Evolutionary conservation across 1,140 invertebrate species (phyloP), one percentile per base, ranked within the genome.

Genomic region (Chymomyza costata): DNA sequence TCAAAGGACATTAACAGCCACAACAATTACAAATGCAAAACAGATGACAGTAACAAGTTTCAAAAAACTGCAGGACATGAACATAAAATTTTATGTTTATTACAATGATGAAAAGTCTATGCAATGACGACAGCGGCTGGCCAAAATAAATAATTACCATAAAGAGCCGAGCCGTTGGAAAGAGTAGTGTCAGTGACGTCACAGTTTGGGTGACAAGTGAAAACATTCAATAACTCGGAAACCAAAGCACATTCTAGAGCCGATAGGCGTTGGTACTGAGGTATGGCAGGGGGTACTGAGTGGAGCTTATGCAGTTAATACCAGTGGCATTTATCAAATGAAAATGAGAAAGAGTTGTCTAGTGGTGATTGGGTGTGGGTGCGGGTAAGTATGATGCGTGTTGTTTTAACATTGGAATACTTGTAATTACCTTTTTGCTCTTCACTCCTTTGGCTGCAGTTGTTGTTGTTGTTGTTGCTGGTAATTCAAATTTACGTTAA

Each of bases 401-500:
- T 57, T 61, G 46, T 61, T 61, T 61, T 19, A 48, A 48, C 44
- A 58, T 53, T 74, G 47, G 56, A 57, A 58, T 63, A 48, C 53
- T 66, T 82, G 62, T 63, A 81, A 74, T 73, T 80, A 59, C 63
- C 54, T 65, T 71, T 55, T 52, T 49, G 43, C 43, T 61, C 67
- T 60, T 5, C 21, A 3, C 3, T 25, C 21, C 21, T 3, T 25
- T 25, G n/a, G 21, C 21, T 21, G 15, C 35, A 35, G 34, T 48
- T 48, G 34, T 32, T 48, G 34, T 38, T 54, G 34, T 52, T 32
- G 37, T 17, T 48, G 45, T 44, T 52, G 49, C 60, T 61, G 76
- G 78, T 82, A 82, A 82, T 82, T 82, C 70, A 82, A 82, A 82
- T 82, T 82, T 82, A 78, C 76, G 70, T 82, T 82, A 82, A 82